These are phyloP conservation scores for Keiferia lycopersicella DNA, from an alignment of 2,888 invertebrate species.

Conservation along the genomic window DNA sequence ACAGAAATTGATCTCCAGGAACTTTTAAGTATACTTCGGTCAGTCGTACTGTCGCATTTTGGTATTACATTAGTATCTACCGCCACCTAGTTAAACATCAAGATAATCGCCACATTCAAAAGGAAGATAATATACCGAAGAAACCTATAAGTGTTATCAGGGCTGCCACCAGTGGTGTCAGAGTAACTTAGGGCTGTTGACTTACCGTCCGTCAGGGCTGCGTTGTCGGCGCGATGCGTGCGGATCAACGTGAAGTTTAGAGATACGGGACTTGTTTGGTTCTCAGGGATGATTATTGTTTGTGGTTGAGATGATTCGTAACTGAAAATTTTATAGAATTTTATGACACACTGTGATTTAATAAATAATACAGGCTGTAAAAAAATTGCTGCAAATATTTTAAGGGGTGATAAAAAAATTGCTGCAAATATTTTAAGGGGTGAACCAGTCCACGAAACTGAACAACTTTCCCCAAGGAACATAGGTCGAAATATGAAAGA, in stretches of 20 bases:
- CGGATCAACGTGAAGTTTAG: slow-evolving; percentile 47
- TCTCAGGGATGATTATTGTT: slow-evolving; percentile 54
- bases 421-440: too few species aligned
- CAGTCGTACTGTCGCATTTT: too few species aligned
- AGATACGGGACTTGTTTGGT: slow-evolving; percentile 45
- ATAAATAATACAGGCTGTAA: too few species aligned
- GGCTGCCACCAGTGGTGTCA: slow-evolving; percentile 54
- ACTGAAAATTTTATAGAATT: slow-evolving; percentile 40
- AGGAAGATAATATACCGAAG: neutral
- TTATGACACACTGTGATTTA: too few species aligned
- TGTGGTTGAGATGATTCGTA: slow-evolving; percentile 43
- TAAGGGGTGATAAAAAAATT: too few species aligned
- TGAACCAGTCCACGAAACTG: too few species aligned
- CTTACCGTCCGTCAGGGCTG: slow-evolving; percentile 63
- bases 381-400: too few species aligned
- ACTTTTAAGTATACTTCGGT: too few species aligned
- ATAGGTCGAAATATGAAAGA: too few species aligned
- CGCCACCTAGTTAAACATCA: neutral
- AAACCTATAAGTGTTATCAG: slow-evolving; percentile 25
- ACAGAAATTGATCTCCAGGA: too few species aligned
- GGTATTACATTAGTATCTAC: neutral
- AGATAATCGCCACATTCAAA: neutral
- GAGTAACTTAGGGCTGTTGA: slow-evolving; percentile 44
- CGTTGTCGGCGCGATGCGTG: slow-evolving; percentile 45
- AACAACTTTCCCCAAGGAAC: too few species aligned